Conservation (phyloP, 1,140 invertebrate genomes). For the Papilio helenus region DNA sequence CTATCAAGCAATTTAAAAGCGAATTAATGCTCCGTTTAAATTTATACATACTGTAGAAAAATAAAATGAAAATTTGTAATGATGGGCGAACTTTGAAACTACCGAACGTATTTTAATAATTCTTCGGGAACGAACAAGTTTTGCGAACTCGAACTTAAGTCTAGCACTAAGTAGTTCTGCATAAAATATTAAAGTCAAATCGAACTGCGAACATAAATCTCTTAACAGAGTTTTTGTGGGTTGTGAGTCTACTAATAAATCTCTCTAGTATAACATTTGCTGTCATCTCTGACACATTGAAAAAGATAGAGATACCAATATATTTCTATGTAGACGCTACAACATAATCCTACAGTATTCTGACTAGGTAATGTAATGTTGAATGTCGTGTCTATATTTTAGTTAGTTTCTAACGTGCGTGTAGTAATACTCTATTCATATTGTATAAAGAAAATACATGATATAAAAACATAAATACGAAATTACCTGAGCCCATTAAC, state of each 20-base stretch:
- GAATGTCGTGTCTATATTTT: not conserved
- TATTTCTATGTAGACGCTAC: not conserved
- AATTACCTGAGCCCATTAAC: constrained; percentile 13
- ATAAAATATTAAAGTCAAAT: not conserved
- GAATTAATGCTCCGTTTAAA: too few relatives aligned
- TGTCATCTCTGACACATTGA: too few relatives aligned
- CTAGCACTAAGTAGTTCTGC: not conserved
- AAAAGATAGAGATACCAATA: too few relatives aligned
- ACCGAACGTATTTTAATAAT: not conserved
- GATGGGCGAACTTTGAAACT: not conserved
- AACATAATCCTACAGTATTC: not conserved
- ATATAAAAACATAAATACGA: constrained; percentile 7
- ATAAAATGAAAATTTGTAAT: not conserved
- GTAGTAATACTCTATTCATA: not conserved
- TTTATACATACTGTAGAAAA: not conserved
- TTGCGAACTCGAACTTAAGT: not conserved
- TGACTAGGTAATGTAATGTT: not conserved
- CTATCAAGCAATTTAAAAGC: too few relatives aligned
- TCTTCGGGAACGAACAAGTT: not conserved
- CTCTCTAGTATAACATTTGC: too few relatives aligned
- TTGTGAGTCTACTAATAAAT: too few relatives aligned
- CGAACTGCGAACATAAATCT: not conserved
- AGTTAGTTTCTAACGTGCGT: not conserved
- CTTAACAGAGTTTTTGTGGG: too few relatives aligned
- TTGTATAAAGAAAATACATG: not conserved